These are phyloP conservation scores for Pan paniscus DNA, from an alignment of 2,113 vertebrate species.

Conservation along the genomic window DNA sequence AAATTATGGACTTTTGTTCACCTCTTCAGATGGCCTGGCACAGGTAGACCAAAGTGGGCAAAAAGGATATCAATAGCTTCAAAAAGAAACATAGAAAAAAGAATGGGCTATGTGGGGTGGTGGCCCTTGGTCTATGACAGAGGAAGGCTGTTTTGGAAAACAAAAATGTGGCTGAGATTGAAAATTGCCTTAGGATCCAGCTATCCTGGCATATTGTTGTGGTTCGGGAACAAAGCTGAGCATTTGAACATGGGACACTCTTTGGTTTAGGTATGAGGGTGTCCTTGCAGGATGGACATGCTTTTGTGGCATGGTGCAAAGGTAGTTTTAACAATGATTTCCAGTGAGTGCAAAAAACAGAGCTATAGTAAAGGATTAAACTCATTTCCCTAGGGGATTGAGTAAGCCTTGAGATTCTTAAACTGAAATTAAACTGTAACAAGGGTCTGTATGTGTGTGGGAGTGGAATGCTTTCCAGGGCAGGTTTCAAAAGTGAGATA, in stretches of 20 bases:
- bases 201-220: background rate
- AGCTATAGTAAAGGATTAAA: background rate
- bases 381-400: background rate
- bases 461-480: slow-evolving; percentile 22
- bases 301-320: background rate
- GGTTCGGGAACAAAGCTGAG: background rate
- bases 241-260: background rate
- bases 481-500: slow-evolving; percentile 43
- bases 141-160: background rate
- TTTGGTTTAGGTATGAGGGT: background rate
- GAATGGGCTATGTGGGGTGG: background rate
- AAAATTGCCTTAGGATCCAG: background rate
- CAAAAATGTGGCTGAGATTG: background rate
- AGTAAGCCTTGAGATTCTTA: slow-evolving; percentile 3
- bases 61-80: background rate
- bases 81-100: background rate
- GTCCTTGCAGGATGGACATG: background rate
- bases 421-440: background rate
- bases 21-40: background rate
- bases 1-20: background rate
- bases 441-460: slow-evolving; percentile 44
- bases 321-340: background rate
- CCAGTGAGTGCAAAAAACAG: background rate
- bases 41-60: background rate
- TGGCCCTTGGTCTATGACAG: background rate